Evolutionary conservation across 2,797 vertebrate genomes (phyloP).

Genomic region (Esox lucius): DNA sequence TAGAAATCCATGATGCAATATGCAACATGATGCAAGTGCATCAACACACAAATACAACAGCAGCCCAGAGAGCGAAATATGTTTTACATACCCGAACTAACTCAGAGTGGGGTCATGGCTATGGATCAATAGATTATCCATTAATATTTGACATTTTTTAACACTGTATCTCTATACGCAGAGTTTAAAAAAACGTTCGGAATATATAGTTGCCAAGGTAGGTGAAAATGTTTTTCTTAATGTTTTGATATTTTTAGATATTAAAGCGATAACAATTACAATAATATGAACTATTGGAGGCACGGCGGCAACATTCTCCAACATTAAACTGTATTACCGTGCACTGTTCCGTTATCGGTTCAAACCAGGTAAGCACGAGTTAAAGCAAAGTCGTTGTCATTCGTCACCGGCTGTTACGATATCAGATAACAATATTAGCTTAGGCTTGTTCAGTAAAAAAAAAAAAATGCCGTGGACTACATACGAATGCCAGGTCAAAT

Average conservation of each 20-base stretch:
- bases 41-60: background rate
- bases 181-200: background rate
- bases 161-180: background rate
- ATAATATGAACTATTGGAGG: background rate
- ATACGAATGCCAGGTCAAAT: constrained; percentile 28
- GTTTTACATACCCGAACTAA: background rate
- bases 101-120: no score
- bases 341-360: background rate
- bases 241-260: background rate
- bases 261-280: background rate
- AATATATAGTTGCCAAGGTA: background rate
- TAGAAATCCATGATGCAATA: background rate
- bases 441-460: background rate
- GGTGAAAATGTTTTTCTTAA: background rate
- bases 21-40: background rate
- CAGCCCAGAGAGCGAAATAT: background rate
- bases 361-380: background rate
- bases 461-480: background rate
- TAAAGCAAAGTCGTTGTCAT: background rate
- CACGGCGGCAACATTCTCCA: background rate
- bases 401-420: background rate
- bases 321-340: background rate
- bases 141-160: background rate
- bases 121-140: no score
- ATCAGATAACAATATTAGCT: background rate